Evolutionary conservation across 2,888 invertebrate genomes (phyloP), one percentile per base, ranked within the genome.

Genomic region (Parnassius apollo): DNA sequence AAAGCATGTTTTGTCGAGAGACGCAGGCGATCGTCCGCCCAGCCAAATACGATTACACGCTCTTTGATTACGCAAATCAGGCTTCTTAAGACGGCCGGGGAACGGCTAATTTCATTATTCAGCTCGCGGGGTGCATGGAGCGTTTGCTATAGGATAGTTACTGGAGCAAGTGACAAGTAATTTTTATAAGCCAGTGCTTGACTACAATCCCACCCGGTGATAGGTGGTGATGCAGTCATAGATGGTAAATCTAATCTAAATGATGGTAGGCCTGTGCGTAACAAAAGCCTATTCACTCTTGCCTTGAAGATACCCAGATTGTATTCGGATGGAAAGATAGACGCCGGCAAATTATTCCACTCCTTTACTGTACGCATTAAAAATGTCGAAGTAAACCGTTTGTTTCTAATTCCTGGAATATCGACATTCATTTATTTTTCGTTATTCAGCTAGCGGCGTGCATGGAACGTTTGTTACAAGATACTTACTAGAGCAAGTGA

Each of bases 21-120:
- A 58, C 49, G 59, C 46, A 61, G 66, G 61, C 67, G 65, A 61
- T 64, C 58, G 52, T 64, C 64, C 64, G 49, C 65, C 64, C 25
- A 18, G 67, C 42, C 62, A 65, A 72, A 75, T 75, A 67, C 64
- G 69, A 74, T 76, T 73, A 75, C 64, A 65, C 73, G 79, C 76
- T 83, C 86, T 88, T 89, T 89, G 88, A 89, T 87, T 86, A 82
- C 78, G 80, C 82, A 82, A 84, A 86, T 86, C 84, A 81, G 78
- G 73, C 77, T 81, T 81, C 86, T 84, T 84, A 84, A 79, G 80
- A 74, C 80, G 75, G 71, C 69, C 70, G 73, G 75, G 71, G 76
- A 68, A 67, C 69, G 70, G 73, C 74, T 88, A 86, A 88, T 85
- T 79, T 76, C 73, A 79, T 88, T 88, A 87, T 72, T 68, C 68